Conservation (phyloP, 1,140 invertebrate genomes). For the Cotesia vestalis region DNA sequence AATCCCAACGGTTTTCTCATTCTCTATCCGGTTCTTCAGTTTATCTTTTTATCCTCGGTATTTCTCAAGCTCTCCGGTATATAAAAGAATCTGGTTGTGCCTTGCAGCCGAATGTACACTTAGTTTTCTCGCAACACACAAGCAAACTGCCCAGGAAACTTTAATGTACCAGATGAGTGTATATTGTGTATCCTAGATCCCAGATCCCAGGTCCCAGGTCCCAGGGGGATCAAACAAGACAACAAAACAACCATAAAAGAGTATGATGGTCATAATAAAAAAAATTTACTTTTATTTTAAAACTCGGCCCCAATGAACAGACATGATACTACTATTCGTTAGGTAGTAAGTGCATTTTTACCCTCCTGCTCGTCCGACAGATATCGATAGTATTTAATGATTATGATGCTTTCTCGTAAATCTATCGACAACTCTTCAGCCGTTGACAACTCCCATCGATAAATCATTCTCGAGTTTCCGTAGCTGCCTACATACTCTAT, state of each 20-base stretch:
- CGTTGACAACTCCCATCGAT: conserved; percentile 19
- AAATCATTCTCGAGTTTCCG: conserved; percentile 12
- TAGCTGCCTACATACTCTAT: no score
- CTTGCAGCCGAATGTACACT: conserved; percentile 18
- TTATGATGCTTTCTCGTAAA: conserved; percentile 11
- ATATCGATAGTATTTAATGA: conserved; percentile 6
- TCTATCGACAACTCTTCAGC: background rate
- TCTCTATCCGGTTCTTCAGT: conserved; percentile 14
- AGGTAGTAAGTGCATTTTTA: background rate
- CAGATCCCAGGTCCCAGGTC: background rate
- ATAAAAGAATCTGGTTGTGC: conserved; percentile 19
- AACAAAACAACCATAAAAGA: conserved; percentile 9
- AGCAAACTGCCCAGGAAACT: conserved; percentile 15
- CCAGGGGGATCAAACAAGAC: background rate
- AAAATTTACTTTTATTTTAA: conserved; percentile 4
- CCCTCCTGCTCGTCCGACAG: background rate
- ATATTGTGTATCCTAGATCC: background rate
- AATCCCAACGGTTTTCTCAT: conserved; percentile 29
- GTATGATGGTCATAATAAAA: conserved; percentile 12
- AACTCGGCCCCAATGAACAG: background rate
- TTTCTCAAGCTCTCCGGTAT: background rate
- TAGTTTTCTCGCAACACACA: conserved; percentile 16
- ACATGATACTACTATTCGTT: background rate
- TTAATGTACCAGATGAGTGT: conserved; percentile 20
- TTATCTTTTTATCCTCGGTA: conserved; percentile 12